These are phyloP conservation scores for Buathra laborator DNA, from an alignment of 2,888 invertebrate genomes.

Conservation along the genomic window DNA sequence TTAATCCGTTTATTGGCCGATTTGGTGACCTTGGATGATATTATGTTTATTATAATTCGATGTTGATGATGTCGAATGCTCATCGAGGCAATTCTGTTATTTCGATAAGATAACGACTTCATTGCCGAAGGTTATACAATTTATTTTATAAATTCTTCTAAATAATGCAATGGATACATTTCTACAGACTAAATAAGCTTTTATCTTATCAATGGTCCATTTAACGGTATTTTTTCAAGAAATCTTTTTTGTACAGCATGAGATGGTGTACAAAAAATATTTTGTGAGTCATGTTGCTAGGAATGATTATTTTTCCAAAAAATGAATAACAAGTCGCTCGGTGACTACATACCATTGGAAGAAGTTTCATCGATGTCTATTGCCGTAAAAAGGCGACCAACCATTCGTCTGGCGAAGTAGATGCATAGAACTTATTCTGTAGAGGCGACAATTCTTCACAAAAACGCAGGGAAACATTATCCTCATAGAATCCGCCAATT, in stretches of 20 bases:
- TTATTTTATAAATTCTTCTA: no score
- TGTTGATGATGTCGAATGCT: neutral
- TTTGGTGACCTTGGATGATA: neutral
- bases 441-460: neutral
- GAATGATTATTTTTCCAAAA: neutral
- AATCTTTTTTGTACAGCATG: neutral
- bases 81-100: neutral
- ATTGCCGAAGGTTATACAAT: neutral
- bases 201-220: neutral
- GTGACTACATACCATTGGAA: neutral
- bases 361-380: no score
- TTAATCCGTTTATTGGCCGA: no score
- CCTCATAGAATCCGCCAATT: neutral
- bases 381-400: no score
- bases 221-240: neutral
- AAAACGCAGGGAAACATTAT: neutral
- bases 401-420: no score
- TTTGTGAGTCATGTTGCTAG: neutral
- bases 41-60: neutral
- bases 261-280: neutral
- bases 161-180: neutral
- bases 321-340: neutral
- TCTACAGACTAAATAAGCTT: neutral
- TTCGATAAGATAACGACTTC: constrained; percentile 2
- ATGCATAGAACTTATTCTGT: neutral